phyloP scores from a whole-genome alignment of 2,113 vertebrate species.

The Corythornis madagascariensis region DNA sequence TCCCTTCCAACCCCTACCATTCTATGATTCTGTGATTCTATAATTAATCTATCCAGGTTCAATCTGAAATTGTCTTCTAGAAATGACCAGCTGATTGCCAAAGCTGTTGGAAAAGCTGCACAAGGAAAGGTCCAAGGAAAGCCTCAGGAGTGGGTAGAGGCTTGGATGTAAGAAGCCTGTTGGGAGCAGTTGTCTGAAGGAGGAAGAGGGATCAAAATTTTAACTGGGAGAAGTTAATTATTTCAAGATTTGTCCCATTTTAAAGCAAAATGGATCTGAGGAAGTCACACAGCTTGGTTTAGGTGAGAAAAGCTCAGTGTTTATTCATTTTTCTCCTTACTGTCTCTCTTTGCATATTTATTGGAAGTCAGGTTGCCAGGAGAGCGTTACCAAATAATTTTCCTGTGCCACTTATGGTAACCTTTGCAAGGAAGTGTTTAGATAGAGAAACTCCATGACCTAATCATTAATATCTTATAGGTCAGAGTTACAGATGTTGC shows the following conservation, averaged over 20 bases:
- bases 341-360: neutral
- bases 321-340: neutral
- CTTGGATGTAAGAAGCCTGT: neutral
- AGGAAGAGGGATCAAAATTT: neutral
- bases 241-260: neutral
- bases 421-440: slow-evolving; percentile 37
- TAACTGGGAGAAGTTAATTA: neutral
- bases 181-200: neutral
- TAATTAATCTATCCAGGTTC: neutral
- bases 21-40: no score
- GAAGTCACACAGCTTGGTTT: neutral
- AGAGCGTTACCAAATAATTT: neutral
- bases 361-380: neutral
- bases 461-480: slow-evolving; percentile 45
- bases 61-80: neutral
- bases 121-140: neutral
- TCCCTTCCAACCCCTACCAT: no score
- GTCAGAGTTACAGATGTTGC: slow-evolving; percentile 43
- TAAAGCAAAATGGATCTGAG: neutral
- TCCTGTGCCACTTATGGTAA: neutral
- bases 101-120: neutral
- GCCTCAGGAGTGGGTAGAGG: neutral
- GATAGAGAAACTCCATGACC: neutral
- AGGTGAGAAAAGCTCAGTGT: neutral
- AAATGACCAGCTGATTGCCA: neutral